A percentile compares a stretch with the other conserved stretches of the same genome.
Evolutionary conservation across 2,797 vertebrate genomes (phyloP).

Genomic region (Sebastes umbrosus): DNA sequence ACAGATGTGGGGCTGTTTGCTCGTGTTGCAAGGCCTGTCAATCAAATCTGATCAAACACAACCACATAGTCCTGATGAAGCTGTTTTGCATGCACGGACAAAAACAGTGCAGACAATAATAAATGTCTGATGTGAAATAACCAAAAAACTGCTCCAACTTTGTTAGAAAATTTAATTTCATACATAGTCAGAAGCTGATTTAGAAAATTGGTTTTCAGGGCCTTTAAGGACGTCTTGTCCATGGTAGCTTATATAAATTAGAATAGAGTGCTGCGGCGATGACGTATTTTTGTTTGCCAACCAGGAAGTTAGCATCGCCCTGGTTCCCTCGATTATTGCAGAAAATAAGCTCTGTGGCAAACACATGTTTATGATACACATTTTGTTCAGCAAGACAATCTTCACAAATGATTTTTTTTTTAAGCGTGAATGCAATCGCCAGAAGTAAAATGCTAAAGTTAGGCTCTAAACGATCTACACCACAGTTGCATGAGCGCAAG

Average conservation of each 20-base stretch:
- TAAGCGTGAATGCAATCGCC: no score
- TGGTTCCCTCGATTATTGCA: no score
- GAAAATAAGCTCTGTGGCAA: no score
- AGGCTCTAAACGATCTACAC: no score
- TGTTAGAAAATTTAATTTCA: background rate
- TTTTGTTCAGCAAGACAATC: no score
- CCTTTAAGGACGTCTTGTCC: background rate
- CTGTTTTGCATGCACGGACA: background rate
- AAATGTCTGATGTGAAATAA: accelerated
- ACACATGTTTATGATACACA: no score
- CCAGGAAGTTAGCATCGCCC: no score
- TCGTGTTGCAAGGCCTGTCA: background rate
- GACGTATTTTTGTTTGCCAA: no score
- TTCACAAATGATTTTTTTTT: no score
- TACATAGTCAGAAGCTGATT: background rate
- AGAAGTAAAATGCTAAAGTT: no score
- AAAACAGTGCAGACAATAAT: background rate
- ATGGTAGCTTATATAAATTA: background rate
- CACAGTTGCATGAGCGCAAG: no score
- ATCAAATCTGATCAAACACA: background rate
- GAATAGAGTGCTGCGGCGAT: background rate
- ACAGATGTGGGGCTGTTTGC: background rate
- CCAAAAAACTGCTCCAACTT: background rate
- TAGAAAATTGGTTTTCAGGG: background rate
- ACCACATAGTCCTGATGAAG: background rate